Evolutionary conservation across 2,797 vertebrate species (phyloP), one percentile per base, ranked within the genome.

Genomic region (Hydrolagus colliei): DNA sequence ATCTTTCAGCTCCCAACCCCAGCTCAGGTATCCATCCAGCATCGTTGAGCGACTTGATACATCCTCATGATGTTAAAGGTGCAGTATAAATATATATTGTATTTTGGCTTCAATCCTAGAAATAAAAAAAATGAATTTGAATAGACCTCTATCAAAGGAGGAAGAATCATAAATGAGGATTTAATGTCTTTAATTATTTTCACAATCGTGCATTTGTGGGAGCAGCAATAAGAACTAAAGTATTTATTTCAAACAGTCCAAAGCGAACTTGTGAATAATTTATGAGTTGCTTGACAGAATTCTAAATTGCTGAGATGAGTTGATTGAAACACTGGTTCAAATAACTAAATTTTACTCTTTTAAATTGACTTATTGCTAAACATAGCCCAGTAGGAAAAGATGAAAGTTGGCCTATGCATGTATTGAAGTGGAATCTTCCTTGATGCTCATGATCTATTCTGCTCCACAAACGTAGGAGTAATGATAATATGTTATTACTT

Each of bases 221-320:
- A 84, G 14, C 22, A 84, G 41, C 68, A 16, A 84, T 35, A 20
- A 84, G 32, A 84, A 71, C 3, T 5, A 14, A 41, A 13, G n/a
- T 9, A 41, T 84, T 52, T 41, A 8, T 68, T 67, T 35, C 32
- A 41, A 82, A 84, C 9, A 20, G 9, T 84, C 79, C 65, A 32
- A 35, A 20, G 65, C 79, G 67, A 68, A 68, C 27, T 68, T 84
- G 79, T 12, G 35, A 65, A 84, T 84, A 68, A 35, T 41, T 10
- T 11, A 10, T 6, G 18, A 65, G 18, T 80, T 27, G 27, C 9
- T 12, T 67, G 61, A 65, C 11, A 22, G n/a, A 67, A 65, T 5
- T 80, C 14, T 63, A 68, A 82, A 67, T 9, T 41, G 41, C 16
- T 84, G 79, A 82, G 27, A 80, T 63, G 27, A 41, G 79, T 68